Conservation (phyloP, 1,140 invertebrate genomes). For the Lucilia cuprina region DNA sequence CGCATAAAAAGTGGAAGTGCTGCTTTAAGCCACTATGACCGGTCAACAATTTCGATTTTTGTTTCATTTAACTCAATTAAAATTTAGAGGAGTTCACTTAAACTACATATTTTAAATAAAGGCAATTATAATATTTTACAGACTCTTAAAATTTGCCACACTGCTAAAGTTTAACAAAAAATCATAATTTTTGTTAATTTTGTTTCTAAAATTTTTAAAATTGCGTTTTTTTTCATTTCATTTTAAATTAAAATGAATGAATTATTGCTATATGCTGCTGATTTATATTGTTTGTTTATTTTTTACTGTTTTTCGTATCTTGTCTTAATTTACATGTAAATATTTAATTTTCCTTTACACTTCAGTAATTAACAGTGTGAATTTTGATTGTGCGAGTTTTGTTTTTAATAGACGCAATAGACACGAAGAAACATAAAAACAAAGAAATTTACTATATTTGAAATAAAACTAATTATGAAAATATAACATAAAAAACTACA, state of each 20-base stretch:
- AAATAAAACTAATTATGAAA: no score
- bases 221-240: background rate
- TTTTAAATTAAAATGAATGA: background rate
- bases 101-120: no score
- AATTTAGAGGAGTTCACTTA: no score
- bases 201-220: background rate
- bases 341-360: slow-evolving; percentile 25
- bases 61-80: no score
- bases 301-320: background rate
- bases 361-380: slow-evolving; percentile 17
- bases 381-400: background rate
- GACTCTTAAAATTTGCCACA: background rate
- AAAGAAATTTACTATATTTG: no score
- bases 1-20: no score
- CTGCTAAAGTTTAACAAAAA: background rate
- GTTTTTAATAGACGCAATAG: background rate
- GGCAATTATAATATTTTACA: background rate
- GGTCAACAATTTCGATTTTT: no score
- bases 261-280: background rate
- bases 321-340: slow-evolving; percentile 26
- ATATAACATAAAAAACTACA: no score
- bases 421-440: background rate
- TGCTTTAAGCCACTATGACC: no score
- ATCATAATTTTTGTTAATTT: background rate
- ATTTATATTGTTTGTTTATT: background rate